Percentiles rank a stretch among this genome's conserved stretches.
Evolutionary conservation across 2,113 vertebrate genomes (phyloP).

Genomic region (Austrofundulus limnaeus): DNA sequence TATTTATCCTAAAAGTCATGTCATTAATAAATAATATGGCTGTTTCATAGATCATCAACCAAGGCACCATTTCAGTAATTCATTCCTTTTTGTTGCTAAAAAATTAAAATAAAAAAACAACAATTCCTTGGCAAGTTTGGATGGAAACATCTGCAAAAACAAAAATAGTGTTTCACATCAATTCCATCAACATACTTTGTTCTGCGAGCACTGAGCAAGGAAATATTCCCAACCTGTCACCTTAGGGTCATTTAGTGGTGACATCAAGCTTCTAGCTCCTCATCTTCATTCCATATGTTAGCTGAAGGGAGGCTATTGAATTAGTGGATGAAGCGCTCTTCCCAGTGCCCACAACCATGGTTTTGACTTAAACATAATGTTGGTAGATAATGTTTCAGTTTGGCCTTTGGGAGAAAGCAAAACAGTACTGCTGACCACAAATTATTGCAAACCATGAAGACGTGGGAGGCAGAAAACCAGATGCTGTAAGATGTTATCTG

Average conservation of each 20-base stretch:
- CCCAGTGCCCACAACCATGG: slow-evolving; percentile 11
- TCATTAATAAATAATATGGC: slow-evolving; percentile 32
- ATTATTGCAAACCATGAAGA: slow-evolving; percentile 29
- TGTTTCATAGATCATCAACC: slow-evolving; percentile 49
- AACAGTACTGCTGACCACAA: slow-evolving; percentile 22
- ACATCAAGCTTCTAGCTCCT: slow-evolving; percentile 66
- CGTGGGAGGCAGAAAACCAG: slow-evolving; percentile 37
- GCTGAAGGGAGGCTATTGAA: slow-evolving; percentile 24
- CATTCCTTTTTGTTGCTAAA: slow-evolving; percentile 62
- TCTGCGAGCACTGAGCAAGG: slow-evolving; percentile 47
- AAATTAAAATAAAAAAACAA: slow-evolving; percentile 30
- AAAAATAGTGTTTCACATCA: slow-evolving; percentile 64
- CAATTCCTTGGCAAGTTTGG: slow-evolving; percentile 48
- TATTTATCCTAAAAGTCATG: slow-evolving; percentile 35
- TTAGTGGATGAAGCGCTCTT: slow-evolving; percentile 11
- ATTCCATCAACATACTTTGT: slow-evolving; percentile 69
- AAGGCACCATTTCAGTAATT: slow-evolving; percentile 52
- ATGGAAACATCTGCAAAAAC: slow-evolving; percentile 37
- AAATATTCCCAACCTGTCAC: slow-evolving; percentile 59
- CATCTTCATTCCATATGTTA: slow-evolving; percentile 49
- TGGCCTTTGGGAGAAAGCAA: slow-evolving; percentile 44
- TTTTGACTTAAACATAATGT: slow-evolving; percentile 49
- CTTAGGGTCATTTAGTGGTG: slow-evolving; percentile 53
- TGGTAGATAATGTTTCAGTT: slow-evolving; percentile 51
- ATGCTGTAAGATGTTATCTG: slow-evolving; percentile 48